A percentile compares a stretch with the other conserved stretches of the same genome.
Conservation (phyloP, 2,888 invertebrate genomes). For the Esperia sulphurella region DNA sequence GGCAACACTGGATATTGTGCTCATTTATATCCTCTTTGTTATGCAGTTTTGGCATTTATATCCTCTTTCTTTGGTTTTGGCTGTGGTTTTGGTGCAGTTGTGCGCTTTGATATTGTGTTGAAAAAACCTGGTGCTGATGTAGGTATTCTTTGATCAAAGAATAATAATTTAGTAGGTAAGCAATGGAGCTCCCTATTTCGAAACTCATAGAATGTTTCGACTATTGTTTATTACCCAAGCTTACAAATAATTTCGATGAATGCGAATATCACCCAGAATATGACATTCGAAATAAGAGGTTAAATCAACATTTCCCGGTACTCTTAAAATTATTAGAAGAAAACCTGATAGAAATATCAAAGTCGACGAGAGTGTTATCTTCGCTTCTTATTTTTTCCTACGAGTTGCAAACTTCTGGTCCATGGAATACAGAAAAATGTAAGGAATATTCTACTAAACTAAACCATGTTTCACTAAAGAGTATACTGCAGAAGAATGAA, state of each 20-base stretch:
- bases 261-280: constrained; percentile 43
- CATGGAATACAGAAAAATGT: constrained; percentile 43
- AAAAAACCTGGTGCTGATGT: too few relatives aligned
- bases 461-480: constrained; percentile 32
- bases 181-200: not conserved
- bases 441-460: constrained; percentile 36
- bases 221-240: constrained; percentile 45
- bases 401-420: constrained; percentile 40
- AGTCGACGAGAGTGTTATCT: constrained; percentile 32
- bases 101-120: too few relatives aligned
- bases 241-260: constrained; percentile 47
- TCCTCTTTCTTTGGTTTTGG: too few relatives aligned
- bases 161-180: too few relatives aligned
- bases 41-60: too few relatives aligned
- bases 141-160: too few relatives aligned
- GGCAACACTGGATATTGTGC: too few relatives aligned
- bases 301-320: constrained; percentile 32
- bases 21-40: too few relatives aligned
- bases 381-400: constrained; percentile 44
- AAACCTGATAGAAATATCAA: constrained; percentile 24
- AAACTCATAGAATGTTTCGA: constrained; percentile 28
- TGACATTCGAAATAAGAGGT: constrained; percentile 34
- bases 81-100: too few relatives aligned
- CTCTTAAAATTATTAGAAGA: constrained; percentile 39
- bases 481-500: constrained; percentile 25